These are phyloP conservation scores for Gymnocephalus cernua DNA, from an alignment of 2,113 vertebrate species.

Conservation along the genomic window DNA sequence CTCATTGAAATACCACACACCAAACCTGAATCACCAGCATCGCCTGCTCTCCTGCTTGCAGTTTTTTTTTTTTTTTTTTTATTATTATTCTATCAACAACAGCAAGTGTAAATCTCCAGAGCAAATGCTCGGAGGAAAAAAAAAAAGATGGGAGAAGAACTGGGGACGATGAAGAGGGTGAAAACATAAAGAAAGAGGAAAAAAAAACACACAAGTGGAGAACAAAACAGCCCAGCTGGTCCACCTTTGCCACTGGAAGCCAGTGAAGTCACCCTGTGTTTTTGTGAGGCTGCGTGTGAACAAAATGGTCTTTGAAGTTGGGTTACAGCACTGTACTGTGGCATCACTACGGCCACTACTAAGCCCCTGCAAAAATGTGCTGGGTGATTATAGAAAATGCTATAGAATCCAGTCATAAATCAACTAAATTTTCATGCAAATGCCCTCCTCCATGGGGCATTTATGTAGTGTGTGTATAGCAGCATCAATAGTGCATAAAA, in stretches of 20 bases:
- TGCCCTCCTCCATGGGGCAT: constrained; percentile 70
- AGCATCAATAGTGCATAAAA: constrained; percentile 79
- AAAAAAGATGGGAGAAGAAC: constrained; percentile 55
- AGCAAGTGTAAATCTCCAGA: constrained; percentile 78
- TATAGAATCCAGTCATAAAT: constrained; percentile 83
- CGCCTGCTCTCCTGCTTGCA: constrained; percentile 40
- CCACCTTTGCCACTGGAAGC: constrained; percentile 81
- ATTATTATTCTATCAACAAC: constrained; percentile 57
- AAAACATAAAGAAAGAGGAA: constrained; percentile 37
- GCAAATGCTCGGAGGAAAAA: constrained; percentile 60
- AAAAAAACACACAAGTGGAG: constrained; percentile 67
- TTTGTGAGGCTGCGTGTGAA: constrained; percentile 81
- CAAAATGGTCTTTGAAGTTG: constrained; percentile 84
- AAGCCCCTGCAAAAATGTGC: constrained; percentile 85
- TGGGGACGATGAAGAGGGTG: constrained; percentile 55
- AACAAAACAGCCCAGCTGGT: constrained; percentile 83
- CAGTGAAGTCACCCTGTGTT: constrained; percentile 80
- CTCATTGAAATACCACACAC: constrained; percentile 75
- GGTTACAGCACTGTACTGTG: constrained; percentile 82
- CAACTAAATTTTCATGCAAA: constrained; percentile 83
- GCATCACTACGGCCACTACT: constrained; percentile 86
- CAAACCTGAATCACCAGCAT: constrained; percentile 70
- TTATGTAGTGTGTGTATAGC: constrained; percentile 78
- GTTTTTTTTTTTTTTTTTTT: constrained; percentile 37
- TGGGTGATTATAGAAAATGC: constrained; percentile 81